These are phyloP conservation scores for Zygogramma bicolorata DNA, from an alignment of 2,888 invertebrate species.

Conservation along the genomic window DNA sequence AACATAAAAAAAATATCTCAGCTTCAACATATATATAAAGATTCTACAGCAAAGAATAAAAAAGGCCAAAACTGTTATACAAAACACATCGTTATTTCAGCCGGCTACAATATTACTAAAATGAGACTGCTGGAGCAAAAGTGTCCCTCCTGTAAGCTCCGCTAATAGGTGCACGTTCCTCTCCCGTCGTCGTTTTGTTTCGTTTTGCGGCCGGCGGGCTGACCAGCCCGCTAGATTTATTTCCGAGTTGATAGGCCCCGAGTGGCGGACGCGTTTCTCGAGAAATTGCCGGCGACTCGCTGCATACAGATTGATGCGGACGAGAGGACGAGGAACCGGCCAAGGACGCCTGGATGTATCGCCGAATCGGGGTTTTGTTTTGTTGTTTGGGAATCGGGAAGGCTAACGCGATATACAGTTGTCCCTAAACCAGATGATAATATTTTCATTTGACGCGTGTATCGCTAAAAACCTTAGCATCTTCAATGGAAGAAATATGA, in stretches of 20 bases:
- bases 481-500: too few relatives aligned
- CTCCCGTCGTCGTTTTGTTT: conserved; percentile 37
- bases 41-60: too few relatives aligned
- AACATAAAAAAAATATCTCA: too few relatives aligned
- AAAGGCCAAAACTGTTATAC: too few relatives aligned
- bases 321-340: conserved; percentile 22
- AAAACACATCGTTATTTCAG: too few relatives aligned
- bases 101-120: too few relatives aligned
- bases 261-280: conserved; percentile 46
- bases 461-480: too few relatives aligned
- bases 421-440: too few relatives aligned
- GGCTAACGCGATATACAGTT: background rate
- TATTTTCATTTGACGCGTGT: too few relatives aligned
- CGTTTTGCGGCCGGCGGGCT: conserved; percentile 30
- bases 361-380: background rate
- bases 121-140: background rate
- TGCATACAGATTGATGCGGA: conserved; percentile 34
- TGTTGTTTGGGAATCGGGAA: background rate
- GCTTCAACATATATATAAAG: too few relatives aligned
- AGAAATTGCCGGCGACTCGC: conserved; percentile 42
- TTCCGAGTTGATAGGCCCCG: conserved; percentile 45
- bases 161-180: conserved; percentile 29
- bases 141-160: conserved; percentile 20
- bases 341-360: conserved; percentile 13
- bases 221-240: conserved; percentile 43